Evolutionary conservation across 2,888 invertebrate genomes (phyloP).

Genomic region (Xestoiulus laeticollis): DNA sequence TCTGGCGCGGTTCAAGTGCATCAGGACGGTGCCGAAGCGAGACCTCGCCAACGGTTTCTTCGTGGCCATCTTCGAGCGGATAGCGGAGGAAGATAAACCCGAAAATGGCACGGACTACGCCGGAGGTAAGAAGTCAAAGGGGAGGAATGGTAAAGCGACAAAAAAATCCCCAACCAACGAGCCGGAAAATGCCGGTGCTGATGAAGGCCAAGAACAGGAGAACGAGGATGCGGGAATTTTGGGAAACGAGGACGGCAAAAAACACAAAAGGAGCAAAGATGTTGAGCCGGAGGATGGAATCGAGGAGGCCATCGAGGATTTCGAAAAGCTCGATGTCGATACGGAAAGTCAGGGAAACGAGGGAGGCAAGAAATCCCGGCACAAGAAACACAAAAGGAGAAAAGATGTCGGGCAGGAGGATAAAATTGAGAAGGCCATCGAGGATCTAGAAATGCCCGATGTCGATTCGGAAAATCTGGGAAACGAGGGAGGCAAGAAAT

Average conservation of each 20-base stretch:
- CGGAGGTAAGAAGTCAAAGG: not conserved
- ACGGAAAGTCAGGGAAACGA: not conserved
- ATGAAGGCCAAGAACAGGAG: not conserved
- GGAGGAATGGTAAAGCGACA: not conserved
- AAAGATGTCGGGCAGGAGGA: not conserved
- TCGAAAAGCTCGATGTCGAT: not conserved
- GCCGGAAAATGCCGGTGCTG: not conserved
- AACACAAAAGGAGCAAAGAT: not conserved
- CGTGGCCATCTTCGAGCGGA: conserved; percentile 80
- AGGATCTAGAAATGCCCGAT: not conserved
- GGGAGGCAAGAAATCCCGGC: not conserved
- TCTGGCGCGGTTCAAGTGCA: conserved; percentile 74
- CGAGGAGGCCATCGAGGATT: not conserved
- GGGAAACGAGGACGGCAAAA: not conserved
- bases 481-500: not conserved
- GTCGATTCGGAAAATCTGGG: not conserved
- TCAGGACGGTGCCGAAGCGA: conserved; percentile 78
- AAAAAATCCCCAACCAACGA: too few relatives aligned
- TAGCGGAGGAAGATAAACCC: not conserved
- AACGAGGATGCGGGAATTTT: not conserved
- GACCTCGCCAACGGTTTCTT: conserved; percentile 95
- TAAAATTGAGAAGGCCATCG: not conserved
- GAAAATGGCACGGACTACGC: not conserved
- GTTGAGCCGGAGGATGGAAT: not conserved
- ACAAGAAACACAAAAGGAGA: not conserved